Evolutionary conservation across 1,140 invertebrate species (phyloP).

Genomic region (Colletes gigas): DNA sequence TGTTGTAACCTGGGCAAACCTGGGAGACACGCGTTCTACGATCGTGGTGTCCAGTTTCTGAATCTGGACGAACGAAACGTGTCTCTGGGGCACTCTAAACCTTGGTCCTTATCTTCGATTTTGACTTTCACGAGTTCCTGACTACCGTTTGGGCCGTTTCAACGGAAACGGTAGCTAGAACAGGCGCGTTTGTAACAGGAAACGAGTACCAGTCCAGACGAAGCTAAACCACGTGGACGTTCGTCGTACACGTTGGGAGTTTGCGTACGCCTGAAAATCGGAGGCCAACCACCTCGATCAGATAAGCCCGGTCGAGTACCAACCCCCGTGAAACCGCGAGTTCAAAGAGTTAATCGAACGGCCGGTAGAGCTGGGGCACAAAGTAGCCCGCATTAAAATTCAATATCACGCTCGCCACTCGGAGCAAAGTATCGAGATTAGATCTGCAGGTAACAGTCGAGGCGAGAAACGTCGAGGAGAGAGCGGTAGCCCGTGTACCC

Average conservation of each 20-base stretch:
- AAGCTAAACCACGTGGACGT: too few relatives aligned
- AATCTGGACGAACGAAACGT: not conserved
- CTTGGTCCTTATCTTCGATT: too few relatives aligned
- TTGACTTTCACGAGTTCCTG: too few relatives aligned
- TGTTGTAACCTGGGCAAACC: not conserved
- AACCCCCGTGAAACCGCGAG: not conserved
- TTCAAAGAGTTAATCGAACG: conserved; percentile 34
- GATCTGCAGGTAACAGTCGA: conserved; percentile 41
- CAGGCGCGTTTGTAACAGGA: too few relatives aligned
- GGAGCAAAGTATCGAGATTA: conserved; percentile 53
- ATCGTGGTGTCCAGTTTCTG: not conserved
- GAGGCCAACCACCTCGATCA: not conserved
- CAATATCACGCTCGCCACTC: conserved; percentile 43
- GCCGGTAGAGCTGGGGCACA: not conserved
- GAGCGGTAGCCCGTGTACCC: conserved; percentile 51
- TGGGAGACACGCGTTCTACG: conserved; percentile 1
- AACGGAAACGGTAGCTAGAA: too few relatives aligned
- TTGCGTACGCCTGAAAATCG: too few relatives aligned
- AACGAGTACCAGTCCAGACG: too few relatives aligned
- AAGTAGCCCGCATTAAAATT: conserved; percentile 44
- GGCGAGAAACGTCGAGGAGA: conserved; percentile 53
- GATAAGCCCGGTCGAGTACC: not conserved
- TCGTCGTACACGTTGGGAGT: too few relatives aligned
- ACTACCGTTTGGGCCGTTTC: too few relatives aligned
- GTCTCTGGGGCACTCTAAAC: too few relatives aligned